Percentiles rank a stretch among this genome's conserved stretches.
Evolutionary conservation across 2,113 vertebrate species (phyloP).

Genomic region (Collichthys lucidus): DNA sequence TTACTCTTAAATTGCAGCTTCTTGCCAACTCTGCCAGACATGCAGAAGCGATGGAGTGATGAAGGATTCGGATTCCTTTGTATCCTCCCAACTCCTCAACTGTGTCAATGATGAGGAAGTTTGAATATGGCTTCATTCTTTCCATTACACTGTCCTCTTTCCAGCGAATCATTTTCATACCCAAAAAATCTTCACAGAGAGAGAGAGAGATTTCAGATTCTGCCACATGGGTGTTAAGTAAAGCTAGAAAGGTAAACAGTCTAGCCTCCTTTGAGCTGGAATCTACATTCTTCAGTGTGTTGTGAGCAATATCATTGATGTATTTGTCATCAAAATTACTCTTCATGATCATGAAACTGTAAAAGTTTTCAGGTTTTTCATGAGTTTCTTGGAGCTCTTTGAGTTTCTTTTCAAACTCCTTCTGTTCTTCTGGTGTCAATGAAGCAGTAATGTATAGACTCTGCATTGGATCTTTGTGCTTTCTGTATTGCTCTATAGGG

Average conservation of each 20-base stretch:
- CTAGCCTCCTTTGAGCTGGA: background rate
- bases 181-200: conserved; percentile 63
- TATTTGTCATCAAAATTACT: conserved; percentile 61
- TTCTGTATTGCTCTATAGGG: conserved; percentile 12
- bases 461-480: background rate
- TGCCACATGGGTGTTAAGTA: conserved; percentile 58
- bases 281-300: conserved; percentile 61
- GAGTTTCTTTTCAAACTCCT: conserved; percentile 72
- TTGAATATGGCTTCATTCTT: conserved; percentile 58
- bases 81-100: conserved; percentile 44
- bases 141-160: conserved; percentile 11
- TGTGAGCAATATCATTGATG: conserved; percentile 8
- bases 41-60: conserved; percentile 54
- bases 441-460: conserved; percentile 53
- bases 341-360: conserved; percentile 80
- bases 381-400: conserved; percentile 67
- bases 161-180: background rate
- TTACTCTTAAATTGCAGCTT: background rate
- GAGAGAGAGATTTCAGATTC: conserved; percentile 54
- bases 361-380: conserved; percentile 75
- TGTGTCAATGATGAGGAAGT: conserved; percentile 39
- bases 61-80: conserved; percentile 53
- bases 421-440: conserved; percentile 60
- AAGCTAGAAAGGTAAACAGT: conserved; percentile 53
- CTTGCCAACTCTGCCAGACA: conserved; percentile 62